Conservation (phyloP, 2,113 vertebrate genomes). For the Thunnus thynnus region DNA sequence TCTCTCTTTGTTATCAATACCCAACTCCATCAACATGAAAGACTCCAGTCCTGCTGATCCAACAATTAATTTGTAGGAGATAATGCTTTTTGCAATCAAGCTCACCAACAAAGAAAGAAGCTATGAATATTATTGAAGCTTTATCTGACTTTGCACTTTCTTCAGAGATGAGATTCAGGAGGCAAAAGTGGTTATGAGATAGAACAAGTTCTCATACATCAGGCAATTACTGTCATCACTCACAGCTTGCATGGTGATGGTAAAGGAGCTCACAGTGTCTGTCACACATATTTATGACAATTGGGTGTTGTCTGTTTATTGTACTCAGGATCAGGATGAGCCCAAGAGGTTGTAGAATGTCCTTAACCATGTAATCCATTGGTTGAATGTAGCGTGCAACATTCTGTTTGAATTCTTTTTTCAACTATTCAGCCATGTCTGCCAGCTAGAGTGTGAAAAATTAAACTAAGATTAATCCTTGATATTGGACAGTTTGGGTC, state of each 20-base stretch:
- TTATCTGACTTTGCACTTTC: slow-evolving; percentile 53
- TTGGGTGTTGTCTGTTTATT: background rate
- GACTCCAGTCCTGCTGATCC: slow-evolving; percentile 48
- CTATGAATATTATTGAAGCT: slow-evolving; percentile 52
- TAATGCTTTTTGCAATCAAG: slow-evolving; percentile 60
- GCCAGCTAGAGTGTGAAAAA: background rate
- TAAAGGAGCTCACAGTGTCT: background rate
- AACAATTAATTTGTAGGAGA: slow-evolving; percentile 65
- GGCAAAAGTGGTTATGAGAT: background rate
- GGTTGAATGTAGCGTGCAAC: background rate
- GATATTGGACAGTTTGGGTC: background rate
- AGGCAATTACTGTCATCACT: slow-evolving; percentile 11
- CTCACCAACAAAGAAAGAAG: slow-evolving; percentile 30
- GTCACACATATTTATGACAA: background rate
- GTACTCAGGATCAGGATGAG: no score
- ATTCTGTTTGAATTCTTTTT: background rate
- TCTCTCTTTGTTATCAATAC: slow-evolving; percentile 30
- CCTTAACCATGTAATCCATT: background rate
- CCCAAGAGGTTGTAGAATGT: background rate
- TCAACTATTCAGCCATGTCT: background rate
- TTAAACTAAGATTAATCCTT: background rate
- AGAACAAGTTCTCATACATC: slow-evolving; percentile 4
- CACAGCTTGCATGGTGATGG: background rate
- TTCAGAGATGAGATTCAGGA: slow-evolving; percentile 36
- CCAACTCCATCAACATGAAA: slow-evolving; percentile 60